Evolutionary conservation across 2,113 vertebrate species (phyloP).

Genomic region (Tinamus guttatus): DNA sequence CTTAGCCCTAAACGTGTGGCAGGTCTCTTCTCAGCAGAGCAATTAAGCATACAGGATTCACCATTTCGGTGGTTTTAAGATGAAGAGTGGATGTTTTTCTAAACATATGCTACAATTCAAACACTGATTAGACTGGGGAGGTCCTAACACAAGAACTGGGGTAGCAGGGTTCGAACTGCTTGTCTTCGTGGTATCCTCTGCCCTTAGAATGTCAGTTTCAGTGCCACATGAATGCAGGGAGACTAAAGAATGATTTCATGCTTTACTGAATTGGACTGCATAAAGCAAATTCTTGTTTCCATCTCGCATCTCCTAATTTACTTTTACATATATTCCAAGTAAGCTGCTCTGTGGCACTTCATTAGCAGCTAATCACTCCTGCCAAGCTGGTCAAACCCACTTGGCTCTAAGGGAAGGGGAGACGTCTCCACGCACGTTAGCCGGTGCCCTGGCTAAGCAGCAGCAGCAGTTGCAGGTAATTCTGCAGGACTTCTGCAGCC

Average conservation of each 20-base stretch:
- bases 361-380: not conserved
- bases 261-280: not conserved
- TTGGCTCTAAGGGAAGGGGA: not conserved
- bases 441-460: not conserved
- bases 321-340: not conserved
- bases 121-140: not conserved
- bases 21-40: conserved; percentile 44
- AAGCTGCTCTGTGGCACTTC: not conserved
- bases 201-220: not conserved
- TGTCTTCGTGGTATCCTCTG: not conserved
- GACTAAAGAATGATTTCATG: not conserved
- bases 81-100: conserved; percentile 1
- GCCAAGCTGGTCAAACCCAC: not conserved
- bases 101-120: conserved; percentile 10
- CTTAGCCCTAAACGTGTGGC: conserved; percentile 1
- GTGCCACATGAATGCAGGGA: not conserved
- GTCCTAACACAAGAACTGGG: not conserved
- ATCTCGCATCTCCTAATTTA: not conserved
- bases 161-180: not conserved
- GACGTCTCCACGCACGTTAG: not conserved
- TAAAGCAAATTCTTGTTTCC: not conserved
- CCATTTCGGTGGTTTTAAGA: not conserved
- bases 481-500: not conserved
- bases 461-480: not conserved
- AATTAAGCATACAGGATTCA: conserved; percentile 17